phyloP scores from a whole-genome alignment of 2,888 invertebrate species.

The Tyria jacobaeae region DNA sequence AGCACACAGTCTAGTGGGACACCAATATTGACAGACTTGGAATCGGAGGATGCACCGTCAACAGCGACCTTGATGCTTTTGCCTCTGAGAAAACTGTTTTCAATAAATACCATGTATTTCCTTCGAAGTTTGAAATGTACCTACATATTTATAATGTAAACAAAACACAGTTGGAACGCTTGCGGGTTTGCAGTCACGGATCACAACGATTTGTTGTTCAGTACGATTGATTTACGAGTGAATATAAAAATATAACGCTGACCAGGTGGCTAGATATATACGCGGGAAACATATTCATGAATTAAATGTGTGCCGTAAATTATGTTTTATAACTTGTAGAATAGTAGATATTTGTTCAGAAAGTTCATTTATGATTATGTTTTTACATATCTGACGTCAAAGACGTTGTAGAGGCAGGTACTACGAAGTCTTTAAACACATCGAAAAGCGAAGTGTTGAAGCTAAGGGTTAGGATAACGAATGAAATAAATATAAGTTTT shows the following conservation, averaged over 20 bases:
- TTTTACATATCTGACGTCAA: background rate
- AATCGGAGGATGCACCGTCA: too few relatives aligned
- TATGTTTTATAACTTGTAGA: conserved; percentile 8
- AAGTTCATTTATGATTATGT: background rate
- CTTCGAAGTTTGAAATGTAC: conserved; percentile 52
- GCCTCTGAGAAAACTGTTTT: too few relatives aligned
- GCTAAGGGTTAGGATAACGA: too few relatives aligned
- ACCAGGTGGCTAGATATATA: conserved; percentile 39
- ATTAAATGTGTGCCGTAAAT: background rate
- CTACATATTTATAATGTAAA: conserved; percentile 40
- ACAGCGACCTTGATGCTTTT: too few relatives aligned
- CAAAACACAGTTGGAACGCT: conserved; percentile 29
- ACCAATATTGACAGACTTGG: too few relatives aligned
- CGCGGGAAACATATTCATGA: conserved; percentile 15
- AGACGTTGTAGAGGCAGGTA: background rate
- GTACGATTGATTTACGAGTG: conserved; percentile 61
- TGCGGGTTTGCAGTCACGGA: conserved; percentile 24
- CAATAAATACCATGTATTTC: conserved; percentile 35
- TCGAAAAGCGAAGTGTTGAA: too few relatives aligned
- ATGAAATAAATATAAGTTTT: too few relatives aligned
- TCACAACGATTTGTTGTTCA: conserved; percentile 46
- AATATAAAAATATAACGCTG: conserved; percentile 57
- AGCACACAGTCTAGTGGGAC: too few relatives aligned
- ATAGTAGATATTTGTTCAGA: background rate
- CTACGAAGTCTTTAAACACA: background rate